Conservation (phyloP, 53 echinoderm and acorn worm species). For the Echinometra lucunter region DNA sequence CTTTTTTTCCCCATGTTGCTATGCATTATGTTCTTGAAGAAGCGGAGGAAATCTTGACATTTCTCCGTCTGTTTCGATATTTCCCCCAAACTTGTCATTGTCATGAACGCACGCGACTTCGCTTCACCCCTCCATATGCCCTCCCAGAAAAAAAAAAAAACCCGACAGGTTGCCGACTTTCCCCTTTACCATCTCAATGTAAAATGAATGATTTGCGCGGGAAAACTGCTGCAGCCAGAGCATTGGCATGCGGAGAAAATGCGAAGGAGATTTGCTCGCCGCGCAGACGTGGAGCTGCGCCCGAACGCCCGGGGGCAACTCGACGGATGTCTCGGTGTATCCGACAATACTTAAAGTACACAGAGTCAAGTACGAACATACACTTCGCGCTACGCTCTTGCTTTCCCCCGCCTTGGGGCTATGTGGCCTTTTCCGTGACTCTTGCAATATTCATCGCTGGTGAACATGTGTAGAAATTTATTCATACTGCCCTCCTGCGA, state of each 20-base stretch:
- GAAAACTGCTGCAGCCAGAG: neutral
- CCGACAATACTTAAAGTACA: slow-evolving; percentile 22
- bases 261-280: neutral
- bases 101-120: neutral
- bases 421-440: slow-evolving; percentile 2
- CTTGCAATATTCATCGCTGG: neutral
- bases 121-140: slow-evolving; percentile 27
- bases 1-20: neutral
- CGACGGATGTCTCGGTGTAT: slow-evolving; percentile 11
- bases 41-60: slow-evolving; percentile 8
- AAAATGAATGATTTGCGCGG: neutral
- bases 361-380: neutral
- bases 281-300: slow-evolving; percentile 35
- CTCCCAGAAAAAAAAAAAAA: neutral
- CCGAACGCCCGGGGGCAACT: neutral
- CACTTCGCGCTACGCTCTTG: neutral
- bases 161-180: slow-evolving; percentile 33
- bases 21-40: neutral
- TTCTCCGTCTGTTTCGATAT: slow-evolving; percentile 43
- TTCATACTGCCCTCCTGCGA: slow-evolving; percentile 30
- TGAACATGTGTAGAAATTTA: slow-evolving; percentile 56
- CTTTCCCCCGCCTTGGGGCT: neutral
- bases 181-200: neutral
- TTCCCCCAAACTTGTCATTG: neutral
- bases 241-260: neutral